Evolutionary conservation across 2,888 invertebrate genomes (phyloP).

Genomic region (Habrosyne pyritoides): DNA sequence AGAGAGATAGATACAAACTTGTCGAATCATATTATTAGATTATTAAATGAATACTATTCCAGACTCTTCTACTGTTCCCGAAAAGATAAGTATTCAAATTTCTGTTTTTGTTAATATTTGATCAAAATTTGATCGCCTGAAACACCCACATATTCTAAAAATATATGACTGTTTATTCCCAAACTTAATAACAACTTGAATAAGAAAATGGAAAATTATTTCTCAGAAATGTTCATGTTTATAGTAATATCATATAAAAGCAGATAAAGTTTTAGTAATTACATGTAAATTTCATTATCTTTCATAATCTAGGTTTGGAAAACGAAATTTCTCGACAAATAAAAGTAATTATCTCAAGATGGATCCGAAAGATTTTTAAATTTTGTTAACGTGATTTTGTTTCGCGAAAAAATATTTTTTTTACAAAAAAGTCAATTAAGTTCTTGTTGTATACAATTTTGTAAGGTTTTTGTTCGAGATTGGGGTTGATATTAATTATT

Average conservation of each 20-base stretch:
- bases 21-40: too few species aligned
- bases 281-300: neutral
- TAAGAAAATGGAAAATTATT: neutral
- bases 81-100: too few species aligned
- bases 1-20: too few species aligned
- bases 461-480: slow-evolving; percentile 1
- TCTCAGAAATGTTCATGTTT: neutral
- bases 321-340: neutral
- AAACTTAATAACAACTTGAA: neutral
- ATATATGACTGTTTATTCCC: too few species aligned
- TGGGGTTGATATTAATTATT: slow-evolving; percentile 12
- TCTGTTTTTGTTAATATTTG: too few species aligned
- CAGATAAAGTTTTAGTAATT: neutral
- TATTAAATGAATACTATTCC: too few species aligned
- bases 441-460: slow-evolving; percentile 4
- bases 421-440: slow-evolving; percentile 8
- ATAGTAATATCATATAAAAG: neutral
- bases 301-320: neutral
- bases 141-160: too few species aligned
- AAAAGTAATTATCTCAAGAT: slow-evolving; percentile 1
- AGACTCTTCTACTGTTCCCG: too few species aligned
- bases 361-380: neutral
- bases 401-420: neutral
- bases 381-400: slow-evolving; percentile 5
- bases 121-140: too few species aligned